A percentile compares a stretch with the other conserved stretches of the same genome.
Evolutionary conservation across 2,888 invertebrate species (phyloP).

Genomic region (Tupiocoris notatus): DNA sequence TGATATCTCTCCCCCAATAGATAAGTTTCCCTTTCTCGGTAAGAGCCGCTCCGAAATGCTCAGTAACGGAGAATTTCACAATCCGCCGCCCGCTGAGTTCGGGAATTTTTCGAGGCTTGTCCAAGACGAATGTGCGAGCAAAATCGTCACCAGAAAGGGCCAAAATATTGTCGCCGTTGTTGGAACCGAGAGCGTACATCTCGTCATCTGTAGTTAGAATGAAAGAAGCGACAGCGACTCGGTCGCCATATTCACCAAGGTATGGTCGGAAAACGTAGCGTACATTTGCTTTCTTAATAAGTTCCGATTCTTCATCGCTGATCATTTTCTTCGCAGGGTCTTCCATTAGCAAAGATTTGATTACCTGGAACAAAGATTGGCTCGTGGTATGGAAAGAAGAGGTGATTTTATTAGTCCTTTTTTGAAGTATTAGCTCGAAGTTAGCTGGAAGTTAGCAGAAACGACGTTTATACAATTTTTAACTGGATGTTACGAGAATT

Average conservation of each 20-base stretch:
- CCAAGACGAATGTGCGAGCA: not conserved
- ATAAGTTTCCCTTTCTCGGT: constrained; percentile 7
- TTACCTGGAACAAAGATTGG: too few relatives aligned
- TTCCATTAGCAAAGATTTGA: too few relatives aligned
- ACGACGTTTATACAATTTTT: too few relatives aligned
- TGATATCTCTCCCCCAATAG: constrained; percentile 16
- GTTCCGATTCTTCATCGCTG: not conserved
- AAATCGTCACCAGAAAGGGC: constrained; percentile 14
- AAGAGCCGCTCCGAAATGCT: constrained; percentile 18
- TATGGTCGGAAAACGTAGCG: not conserved
- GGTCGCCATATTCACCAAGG: not conserved
- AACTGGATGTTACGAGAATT: too few relatives aligned
- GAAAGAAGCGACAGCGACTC: not conserved
- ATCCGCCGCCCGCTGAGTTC: constrained; percentile 5
- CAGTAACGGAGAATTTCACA: not conserved
- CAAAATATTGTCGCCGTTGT: constrained; percentile 7
- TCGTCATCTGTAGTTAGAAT: constrained; percentile 6
- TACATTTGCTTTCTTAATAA: not conserved
- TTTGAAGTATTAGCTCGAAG: too few relatives aligned
- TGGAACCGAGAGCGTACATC: not conserved
- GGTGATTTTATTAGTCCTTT: too few relatives aligned
- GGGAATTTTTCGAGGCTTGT: constrained; percentile 2
- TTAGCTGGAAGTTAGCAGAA: too few relatives aligned
- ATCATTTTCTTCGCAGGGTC: too few relatives aligned
- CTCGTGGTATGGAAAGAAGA: too few relatives aligned